Evolutionary conservation across 2,888 invertebrate species (phyloP).

Genomic region (Muscina levida): DNA sequence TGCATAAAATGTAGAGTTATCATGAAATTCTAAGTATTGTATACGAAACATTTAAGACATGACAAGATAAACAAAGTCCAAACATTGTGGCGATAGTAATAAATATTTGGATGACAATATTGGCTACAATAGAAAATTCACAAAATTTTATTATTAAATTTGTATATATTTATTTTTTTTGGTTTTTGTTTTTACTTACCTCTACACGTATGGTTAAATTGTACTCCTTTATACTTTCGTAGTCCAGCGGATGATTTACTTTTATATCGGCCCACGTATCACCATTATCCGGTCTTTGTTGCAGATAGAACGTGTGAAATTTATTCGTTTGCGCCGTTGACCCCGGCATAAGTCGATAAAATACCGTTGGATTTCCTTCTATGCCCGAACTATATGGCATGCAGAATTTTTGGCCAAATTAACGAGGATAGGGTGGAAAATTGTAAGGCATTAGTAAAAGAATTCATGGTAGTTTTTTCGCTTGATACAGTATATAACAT

Average conservation of each 20-base stretch:
- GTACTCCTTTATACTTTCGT: slow-evolving; percentile 96
- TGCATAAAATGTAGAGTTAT: neutral
- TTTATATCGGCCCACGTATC: slow-evolving; percentile 97
- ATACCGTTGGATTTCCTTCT: slow-evolving; percentile 97
- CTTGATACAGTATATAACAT: slow-evolving; percentile 43
- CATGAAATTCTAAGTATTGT: neutral
- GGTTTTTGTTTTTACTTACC: slow-evolving; percentile 82
- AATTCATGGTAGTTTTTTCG: neutral
- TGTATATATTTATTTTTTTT: neutral
- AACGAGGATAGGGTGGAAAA: neutral
- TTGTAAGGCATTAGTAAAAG: slow-evolving; percentile 8
- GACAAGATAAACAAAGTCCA: neutral
- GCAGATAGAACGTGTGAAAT: slow-evolving; percentile 96
- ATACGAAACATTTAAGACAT: slow-evolving; percentile 1
- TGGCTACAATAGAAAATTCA: too few relatives aligned
- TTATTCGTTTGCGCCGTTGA: slow-evolving; percentile 98
- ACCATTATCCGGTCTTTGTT: slow-evolving; percentile 95
- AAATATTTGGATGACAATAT: too few relatives aligned
- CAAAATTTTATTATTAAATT: neutral
- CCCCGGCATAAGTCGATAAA: slow-evolving; percentile 96
- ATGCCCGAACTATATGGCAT: slow-evolving; percentile 90
- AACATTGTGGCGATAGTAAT: neutral
- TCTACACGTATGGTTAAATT: slow-evolving; percentile 97
- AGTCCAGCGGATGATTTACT: slow-evolving; percentile 97
- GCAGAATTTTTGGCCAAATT: slow-evolving; percentile 58